Percentiles rank a stretch among this genome's conserved stretches.
Conservation (phyloP, 2,113 vertebrate genomes). For the Oriolus oriolus region DNA sequence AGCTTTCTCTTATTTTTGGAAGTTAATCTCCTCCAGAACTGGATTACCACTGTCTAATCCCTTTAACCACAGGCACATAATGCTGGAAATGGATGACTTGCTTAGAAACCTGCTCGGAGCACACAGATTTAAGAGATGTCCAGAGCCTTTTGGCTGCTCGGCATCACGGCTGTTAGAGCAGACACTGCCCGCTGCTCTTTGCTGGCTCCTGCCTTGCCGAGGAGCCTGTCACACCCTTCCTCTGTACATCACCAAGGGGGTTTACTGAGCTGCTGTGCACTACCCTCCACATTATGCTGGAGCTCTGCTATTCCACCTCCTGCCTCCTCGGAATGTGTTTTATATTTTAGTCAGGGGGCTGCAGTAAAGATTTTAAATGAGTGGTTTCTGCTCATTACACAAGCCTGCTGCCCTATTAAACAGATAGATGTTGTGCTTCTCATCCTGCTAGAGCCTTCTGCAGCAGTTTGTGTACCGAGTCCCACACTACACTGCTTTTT, state of each 20-base stretch:
- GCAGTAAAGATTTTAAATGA: slow-evolving; percentile 2
- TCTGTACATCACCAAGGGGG: background rate
- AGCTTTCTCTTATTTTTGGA: slow-evolving; percentile 21
- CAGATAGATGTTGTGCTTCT: background rate
- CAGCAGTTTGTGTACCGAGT: background rate
- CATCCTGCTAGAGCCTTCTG: background rate
- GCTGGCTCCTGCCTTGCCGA: background rate
- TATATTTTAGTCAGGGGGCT: slow-evolving; percentile 3
- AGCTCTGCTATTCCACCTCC: background rate
- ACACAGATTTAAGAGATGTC: rapidly evolving
- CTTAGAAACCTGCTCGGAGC: background rate
- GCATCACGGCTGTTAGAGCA: background rate
- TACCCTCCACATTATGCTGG: background rate
- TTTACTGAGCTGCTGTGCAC: background rate
- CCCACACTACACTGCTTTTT: background rate
- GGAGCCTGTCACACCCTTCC: background rate
- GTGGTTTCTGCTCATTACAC: background rate
- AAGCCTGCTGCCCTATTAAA: background rate
- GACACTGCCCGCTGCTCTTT: background rate
- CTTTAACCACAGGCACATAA: slow-evolving; percentile 40
- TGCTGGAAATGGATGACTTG: slow-evolving; percentile 23
- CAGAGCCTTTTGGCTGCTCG: background rate
- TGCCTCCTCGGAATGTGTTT: background rate
- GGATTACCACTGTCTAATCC: slow-evolving; percentile 50
- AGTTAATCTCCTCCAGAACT: slow-evolving; percentile 43